Evolutionary conservation across 2,888 invertebrate genomes (phyloP).

Genomic region (Synanthedon andrenaeformis): DNA sequence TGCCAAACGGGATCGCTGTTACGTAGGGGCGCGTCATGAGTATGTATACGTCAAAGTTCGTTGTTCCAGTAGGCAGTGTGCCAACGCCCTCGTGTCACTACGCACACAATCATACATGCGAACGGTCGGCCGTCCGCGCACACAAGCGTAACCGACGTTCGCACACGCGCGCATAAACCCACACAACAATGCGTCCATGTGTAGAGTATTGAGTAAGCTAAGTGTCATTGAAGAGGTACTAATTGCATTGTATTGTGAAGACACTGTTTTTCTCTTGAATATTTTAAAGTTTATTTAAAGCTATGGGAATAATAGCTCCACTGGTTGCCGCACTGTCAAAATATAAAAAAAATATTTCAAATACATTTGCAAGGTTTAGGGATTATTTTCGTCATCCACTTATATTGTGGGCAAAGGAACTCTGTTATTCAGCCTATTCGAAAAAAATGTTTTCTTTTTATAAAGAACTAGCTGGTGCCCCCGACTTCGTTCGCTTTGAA

Average conservation of each 20-base stretch:
- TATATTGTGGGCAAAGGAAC: too few species aligned
- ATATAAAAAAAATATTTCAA: too few species aligned
- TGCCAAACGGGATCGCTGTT: background rate
- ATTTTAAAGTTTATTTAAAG: slow-evolving; percentile 21
- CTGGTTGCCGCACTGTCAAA: background rate
- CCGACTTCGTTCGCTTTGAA: too few species aligned
- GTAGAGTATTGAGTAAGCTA: slow-evolving; percentile 37
- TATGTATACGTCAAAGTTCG: slow-evolving; percentile 53
- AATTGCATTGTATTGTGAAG: slow-evolving; percentile 23
- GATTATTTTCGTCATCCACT: too few species aligned
- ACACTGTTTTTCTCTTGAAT: slow-evolving; percentile 15
- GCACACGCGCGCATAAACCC: slow-evolving; percentile 12
- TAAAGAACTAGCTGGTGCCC: too few species aligned
- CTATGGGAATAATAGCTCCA: slow-evolving; percentile 3
- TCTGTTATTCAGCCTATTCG: too few species aligned
- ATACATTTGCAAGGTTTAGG: too few species aligned
- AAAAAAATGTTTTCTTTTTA: too few species aligned
- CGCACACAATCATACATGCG: slow-evolving; percentile 23
- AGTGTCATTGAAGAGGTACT: slow-evolving; percentile 36
- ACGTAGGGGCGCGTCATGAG: slow-evolving; percentile 14
- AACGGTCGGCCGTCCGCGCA: slow-evolving; percentile 15
- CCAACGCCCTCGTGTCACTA: slow-evolving; percentile 50
- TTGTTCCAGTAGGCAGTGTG: slow-evolving; percentile 67
- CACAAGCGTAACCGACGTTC: slow-evolving; percentile 9
- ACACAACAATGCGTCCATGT: slow-evolving; percentile 13